A percentile compares a stretch with the other conserved stretches of the same genome.
These are phyloP conservation scores for Drosophila nr. fundita DNA, from an alignment of 2,888 invertebrate species.

Conservation along the genomic window DNA sequence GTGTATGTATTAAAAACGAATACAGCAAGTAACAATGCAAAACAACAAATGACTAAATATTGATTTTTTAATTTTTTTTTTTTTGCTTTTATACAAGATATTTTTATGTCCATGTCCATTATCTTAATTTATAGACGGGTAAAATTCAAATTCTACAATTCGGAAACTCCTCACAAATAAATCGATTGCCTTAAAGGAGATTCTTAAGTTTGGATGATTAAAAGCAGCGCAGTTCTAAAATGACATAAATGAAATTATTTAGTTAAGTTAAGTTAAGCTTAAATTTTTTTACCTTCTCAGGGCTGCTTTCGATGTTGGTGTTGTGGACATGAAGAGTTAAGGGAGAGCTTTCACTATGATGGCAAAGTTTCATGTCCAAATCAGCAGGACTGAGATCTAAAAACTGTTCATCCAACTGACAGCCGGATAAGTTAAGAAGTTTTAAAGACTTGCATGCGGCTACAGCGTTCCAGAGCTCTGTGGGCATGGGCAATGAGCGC, in stretches of 20 bases:
- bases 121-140: not conserved
- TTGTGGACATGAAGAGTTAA: conserved; percentile 40
- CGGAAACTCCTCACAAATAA: conserved; percentile 28
- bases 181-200: conserved; percentile 29
- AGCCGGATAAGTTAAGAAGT: conserved; percentile 44
- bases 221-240: conserved; percentile 27
- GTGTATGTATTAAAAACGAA: conserved; percentile 71
- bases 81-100: not conserved
- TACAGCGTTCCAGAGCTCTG: conserved; percentile 47
- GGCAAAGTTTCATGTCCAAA: conserved; percentile 1
- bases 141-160: conserved; percentile 49
- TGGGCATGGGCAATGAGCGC: conserved; percentile 46
- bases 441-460: conserved; percentile 8
- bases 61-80: no score
- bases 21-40: conserved; percentile 65
- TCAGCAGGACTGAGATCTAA: conserved; percentile 1
- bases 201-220: conserved; percentile 33
- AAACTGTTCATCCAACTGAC: conserved; percentile 24
- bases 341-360: not conserved
- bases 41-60: not conserved
- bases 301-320: conserved; percentile 1
- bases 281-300: conserved; percentile 9
- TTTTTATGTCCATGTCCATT: not conserved
- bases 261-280: not conserved
- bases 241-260: not conserved